Conservation (phyloP, 2,888 invertebrate species). For the Linnaemya vulpina region DNA sequence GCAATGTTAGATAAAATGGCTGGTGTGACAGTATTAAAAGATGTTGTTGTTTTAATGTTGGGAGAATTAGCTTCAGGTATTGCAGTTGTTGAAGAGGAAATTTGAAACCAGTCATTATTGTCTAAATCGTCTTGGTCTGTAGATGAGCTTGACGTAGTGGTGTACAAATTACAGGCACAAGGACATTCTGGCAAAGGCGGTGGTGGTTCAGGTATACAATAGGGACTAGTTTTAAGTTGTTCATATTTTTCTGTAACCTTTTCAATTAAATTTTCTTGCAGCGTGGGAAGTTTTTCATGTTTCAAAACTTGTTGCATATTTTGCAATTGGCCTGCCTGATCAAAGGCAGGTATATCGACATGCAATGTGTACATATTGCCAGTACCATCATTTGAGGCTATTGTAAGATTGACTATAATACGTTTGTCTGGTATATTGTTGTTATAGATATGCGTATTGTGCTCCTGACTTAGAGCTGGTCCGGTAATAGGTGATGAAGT, state of each 20-base stretch:
- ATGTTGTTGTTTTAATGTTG: background rate
- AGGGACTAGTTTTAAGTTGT: constrained; percentile 68
- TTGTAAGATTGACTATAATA: constrained; percentile 92
- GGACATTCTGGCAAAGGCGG: constrained; percentile 82
- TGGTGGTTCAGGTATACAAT: constrained; percentile 81
- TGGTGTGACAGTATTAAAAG: constrained; percentile 36
- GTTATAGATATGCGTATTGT: constrained; percentile 30
- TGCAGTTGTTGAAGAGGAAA: constrained; percentile 57
- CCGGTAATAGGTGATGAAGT: constrained; percentile 43
- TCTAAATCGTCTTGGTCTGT: constrained; percentile 73
- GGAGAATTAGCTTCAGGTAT: constrained; percentile 45
- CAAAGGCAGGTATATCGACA: constrained; percentile 89
- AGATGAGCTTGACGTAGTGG: constrained; percentile 9
- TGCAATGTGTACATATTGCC: constrained; percentile 89
- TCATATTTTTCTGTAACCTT: constrained; percentile 38
- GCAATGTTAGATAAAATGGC: constrained; percentile 40
- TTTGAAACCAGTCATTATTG: constrained; percentile 44
- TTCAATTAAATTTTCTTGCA: constrained; percentile 3
- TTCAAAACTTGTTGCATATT: constrained; percentile 76
- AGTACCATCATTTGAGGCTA: constrained; percentile 87
- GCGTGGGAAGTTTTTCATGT: constrained; percentile 73
- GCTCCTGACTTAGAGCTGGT: background rate
- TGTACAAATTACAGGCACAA: constrained; percentile 76
- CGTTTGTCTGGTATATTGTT: constrained; percentile 82
- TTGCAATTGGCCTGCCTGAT: constrained; percentile 71